Evolutionary conservation across 2,888 invertebrate species (phyloP), one percentile per base, ranked within the genome.

Genomic region (Apocheima hispidaria): DNA sequence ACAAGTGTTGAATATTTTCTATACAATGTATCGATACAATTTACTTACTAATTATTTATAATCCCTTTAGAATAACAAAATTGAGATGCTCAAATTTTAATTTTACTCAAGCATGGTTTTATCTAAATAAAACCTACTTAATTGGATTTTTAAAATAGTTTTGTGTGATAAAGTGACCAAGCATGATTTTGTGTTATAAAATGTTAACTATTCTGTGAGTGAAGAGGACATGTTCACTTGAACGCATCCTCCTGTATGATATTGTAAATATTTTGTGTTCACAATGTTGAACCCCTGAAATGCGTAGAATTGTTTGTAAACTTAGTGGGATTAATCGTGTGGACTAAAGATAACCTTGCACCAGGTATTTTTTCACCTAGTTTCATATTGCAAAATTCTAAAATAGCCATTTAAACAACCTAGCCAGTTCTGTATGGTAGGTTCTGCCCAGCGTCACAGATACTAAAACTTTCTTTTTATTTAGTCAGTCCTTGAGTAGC

Each of bases 81-180:
- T 9, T 7, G 23, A 44, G n/a, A n/a, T n/a, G n/a, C 18, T 1
- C 4, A 12, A 7, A 23, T 26, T 9, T 14, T 14, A 30, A 16
- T 50, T 46, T 40, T 44, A 35, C 14, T 41, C 20, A 35, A 57
- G 62, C 62, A 65, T 60, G 60, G 62, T 65, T 60, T 56, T 63
- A 40, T 38, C 10, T 18, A 51, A 41, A n/a, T 38, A 49, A 60
- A 28, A 38, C 38, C 40, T 40, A 12, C 14, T 43, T 43, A 10
- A 23, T 36, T 44, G 6, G 6, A 28, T 20, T 33, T 30, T 33
- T 30, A 10, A 2, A 20, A 26, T 18, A 12, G 12, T 38, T 23
- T 14, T 14, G 35, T 26, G 51, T 52, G 28, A 10, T 18, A 40
- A 38, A 36, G 14, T 43, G 36, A 59, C 43, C 54, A 50, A 38